Percentiles rank a stretch among this genome's conserved stretches.
phyloP scores from a whole-genome alignment of 2,113 vertebrate genomes.

The Gadus macrocephalus region DNA sequence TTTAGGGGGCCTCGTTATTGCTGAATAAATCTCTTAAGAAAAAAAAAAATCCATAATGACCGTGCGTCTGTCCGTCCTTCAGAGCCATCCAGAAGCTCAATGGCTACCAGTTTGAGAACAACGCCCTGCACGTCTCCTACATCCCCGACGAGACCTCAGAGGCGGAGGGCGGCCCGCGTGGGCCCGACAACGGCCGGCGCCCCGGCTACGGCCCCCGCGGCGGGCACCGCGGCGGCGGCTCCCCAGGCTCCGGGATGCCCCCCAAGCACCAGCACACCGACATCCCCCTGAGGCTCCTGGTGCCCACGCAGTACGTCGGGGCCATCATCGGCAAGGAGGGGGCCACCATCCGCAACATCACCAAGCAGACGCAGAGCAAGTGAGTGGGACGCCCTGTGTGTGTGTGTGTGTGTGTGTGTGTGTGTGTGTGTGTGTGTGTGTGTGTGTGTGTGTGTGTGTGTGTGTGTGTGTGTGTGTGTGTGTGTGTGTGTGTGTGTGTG shows the following conservation, averaged over 20 bases:
- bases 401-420: neutral
- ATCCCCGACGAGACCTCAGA: slow-evolving; percentile 85
- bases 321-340: slow-evolving; percentile 96
- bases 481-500: no score
- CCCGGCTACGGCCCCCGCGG: slow-evolving; percentile 77
- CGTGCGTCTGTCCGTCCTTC: neutral
- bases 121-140: slow-evolving; percentile 85
- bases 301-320: slow-evolving; percentile 92
- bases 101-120: slow-evolving; percentile 90
- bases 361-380: slow-evolving; percentile 96
- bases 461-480: no score
- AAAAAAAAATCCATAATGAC: no score
- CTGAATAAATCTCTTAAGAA: neutral
- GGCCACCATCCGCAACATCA: slow-evolving; percentile 93
- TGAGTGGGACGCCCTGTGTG: slow-evolving; percentile 60
- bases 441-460: no score
- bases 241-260: slow-evolving; percentile 75
- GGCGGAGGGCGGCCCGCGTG: slow-evolving; percentile 66
- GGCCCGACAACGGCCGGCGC: slow-evolving; percentile 82
- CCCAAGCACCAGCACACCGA: slow-evolving; percentile 85
- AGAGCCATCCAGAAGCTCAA: slow-evolving; percentile 96
- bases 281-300: slow-evolving; percentile 88
- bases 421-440: neutral
- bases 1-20: neutral
- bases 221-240: slow-evolving; percentile 78